phyloP scores from a whole-genome alignment of 2,797 vertebrate species.

The Characodon lateralis region DNA sequence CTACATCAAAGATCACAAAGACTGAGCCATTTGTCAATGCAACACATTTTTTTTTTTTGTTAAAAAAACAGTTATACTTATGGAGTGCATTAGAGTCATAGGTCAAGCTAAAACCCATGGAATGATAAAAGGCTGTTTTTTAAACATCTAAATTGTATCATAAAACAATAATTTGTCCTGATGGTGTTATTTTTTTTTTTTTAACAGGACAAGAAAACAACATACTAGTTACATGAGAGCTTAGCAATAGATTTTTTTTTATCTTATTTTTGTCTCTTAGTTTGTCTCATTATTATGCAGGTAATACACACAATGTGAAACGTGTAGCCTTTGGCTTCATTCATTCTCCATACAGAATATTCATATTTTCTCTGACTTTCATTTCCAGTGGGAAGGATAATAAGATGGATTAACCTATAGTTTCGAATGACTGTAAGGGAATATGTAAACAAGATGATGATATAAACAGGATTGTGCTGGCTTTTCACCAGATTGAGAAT shows the following conservation, averaged over 20 bases:
- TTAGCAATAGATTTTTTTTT: slow-evolving; percentile 10
- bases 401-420: not conserved
- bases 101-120: too few species aligned
- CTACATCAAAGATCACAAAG: too few species aligned
- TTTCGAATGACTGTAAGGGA: not conserved
- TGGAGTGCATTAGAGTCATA: too few species aligned
- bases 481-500: not conserved
- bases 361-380: slow-evolving; percentile 12
- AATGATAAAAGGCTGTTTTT: too few species aligned
- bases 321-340: slow-evolving; percentile 7
- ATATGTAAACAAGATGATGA: not conserved
- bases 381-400: not conserved
- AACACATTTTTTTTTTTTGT: too few species aligned
- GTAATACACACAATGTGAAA: not conserved
- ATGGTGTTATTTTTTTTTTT: slow-evolving; percentile 5
- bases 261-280: slow-evolving; percentile 15
- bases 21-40: too few species aligned
- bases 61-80: too few species aligned
- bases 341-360: not conserved
- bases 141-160: not conserved
- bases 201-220: slow-evolving; percentile 6
- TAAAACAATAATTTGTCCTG: slow-evolving; percentile 6
- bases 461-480: not conserved
- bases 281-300: slow-evolving; percentile 13
- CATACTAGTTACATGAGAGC: slow-evolving; percentile 6